Conservation (phyloP, 1,140 invertebrate species). For the Nasonia giraulti region DNA sequence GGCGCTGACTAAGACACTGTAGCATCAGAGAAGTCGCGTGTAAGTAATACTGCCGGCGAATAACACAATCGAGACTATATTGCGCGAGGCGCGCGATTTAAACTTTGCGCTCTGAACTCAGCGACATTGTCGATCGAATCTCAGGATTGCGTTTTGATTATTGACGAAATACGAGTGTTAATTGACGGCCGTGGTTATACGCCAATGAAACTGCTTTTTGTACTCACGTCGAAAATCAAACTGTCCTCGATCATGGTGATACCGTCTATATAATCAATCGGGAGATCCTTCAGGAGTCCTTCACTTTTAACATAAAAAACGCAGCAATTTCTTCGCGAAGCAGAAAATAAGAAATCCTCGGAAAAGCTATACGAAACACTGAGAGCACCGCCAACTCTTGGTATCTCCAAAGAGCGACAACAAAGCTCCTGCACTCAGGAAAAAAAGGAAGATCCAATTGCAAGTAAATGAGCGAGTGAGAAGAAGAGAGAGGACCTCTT, state of each 20-base stretch:
- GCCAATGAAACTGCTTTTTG: not conserved
- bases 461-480: not conserved
- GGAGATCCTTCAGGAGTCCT: too few relatives aligned
- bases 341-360: too few relatives aligned
- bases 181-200: too few relatives aligned
- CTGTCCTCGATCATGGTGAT: slow-evolving; percentile 64
- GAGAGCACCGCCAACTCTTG: too few relatives aligned
- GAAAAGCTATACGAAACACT: too few relatives aligned
- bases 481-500: slow-evolving; percentile 57
- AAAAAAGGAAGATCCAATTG: not conserved
- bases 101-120: not conserved
- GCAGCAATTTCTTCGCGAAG: not conserved
- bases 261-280: not conserved
- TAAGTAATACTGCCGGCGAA: not conserved
- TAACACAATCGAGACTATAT: not conserved
- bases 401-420: not conserved
- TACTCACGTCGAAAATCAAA: slow-evolving; percentile 65
- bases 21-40: not conserved
- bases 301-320: not conserved
- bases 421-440: not conserved
- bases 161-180: too few relatives aligned
- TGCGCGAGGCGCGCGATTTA: not conserved
- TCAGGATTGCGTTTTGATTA: not conserved
- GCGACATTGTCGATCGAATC: not conserved
- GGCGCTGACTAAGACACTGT: not conserved